phyloP scores from a whole-genome alignment of 2,888 invertebrate species.

The Microdon myrmicae region DNA sequence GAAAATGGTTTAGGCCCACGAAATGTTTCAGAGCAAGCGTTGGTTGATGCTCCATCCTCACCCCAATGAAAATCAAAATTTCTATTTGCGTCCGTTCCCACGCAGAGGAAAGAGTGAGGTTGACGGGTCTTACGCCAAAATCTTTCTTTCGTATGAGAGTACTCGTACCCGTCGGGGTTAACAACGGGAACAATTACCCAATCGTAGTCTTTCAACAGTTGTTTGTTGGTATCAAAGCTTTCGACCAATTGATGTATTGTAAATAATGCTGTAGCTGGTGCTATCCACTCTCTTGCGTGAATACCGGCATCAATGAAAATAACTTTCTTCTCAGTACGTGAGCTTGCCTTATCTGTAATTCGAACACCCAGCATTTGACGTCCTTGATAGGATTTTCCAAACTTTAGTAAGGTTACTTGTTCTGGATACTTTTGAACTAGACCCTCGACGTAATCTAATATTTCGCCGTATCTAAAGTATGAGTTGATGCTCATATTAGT shows the following conservation, averaged over 20 bases:
- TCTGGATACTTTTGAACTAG: conserved; percentile 67
- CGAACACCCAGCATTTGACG: conserved; percentile 71
- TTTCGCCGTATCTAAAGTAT: conserved; percentile 61
- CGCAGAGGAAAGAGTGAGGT: conserved; percentile 53
- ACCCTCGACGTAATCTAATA: conserved; percentile 68
- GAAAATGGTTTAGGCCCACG: conserved; percentile 72
- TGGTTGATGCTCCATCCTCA: conserved; percentile 56
- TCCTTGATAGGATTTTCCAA: conserved; percentile 72
- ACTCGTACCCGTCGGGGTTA: conserved; percentile 79
- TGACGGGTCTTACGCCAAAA: conserved; percentile 71
- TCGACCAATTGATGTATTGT: conserved; percentile 70
- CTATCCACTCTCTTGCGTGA: conserved; percentile 76
- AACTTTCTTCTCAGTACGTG: conserved; percentile 63
- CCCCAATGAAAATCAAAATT: conserved; percentile 74
- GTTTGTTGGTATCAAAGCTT: conserved; percentile 61
- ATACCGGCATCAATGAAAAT: conserved; percentile 70
- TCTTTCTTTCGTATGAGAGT: conserved; percentile 66
- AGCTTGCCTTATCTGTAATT: conserved; percentile 69
- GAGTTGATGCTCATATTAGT: conserved; percentile 35
- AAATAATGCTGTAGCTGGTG: conserved; percentile 71
- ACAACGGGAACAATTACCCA: conserved; percentile 75
- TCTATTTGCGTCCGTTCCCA: conserved; percentile 73
- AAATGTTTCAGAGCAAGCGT: conserved; percentile 70
- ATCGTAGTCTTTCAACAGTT: conserved; percentile 71
- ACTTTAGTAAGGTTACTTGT: conserved; percentile 68